These are phyloP conservation scores for Enteromius thamalakanensis DNA, from an alignment of 2,797 vertebrate species.

Conservation along the genomic window DNA sequence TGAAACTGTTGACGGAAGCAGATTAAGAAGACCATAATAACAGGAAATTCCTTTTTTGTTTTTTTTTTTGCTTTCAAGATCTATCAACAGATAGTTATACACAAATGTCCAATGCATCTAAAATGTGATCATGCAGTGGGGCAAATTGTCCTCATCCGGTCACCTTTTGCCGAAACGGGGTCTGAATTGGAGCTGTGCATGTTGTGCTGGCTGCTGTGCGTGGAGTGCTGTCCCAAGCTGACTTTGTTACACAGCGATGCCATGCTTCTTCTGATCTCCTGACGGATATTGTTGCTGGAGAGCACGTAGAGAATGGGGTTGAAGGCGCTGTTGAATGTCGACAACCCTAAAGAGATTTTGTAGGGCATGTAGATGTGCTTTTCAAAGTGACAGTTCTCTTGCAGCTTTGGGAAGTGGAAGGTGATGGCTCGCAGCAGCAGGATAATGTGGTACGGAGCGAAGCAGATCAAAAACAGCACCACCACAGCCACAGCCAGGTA, in stretches of 20 bases:
- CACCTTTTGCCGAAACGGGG: not conserved
- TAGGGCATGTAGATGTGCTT: constrained; percentile 74
- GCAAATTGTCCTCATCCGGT: constrained; percentile 1
- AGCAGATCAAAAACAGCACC: constrained; percentile 85
- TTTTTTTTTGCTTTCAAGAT: too few species aligned
- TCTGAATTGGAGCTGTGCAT: constrained; percentile 57
- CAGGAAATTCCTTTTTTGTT: not conserved
- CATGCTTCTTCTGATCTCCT: constrained; percentile 71
- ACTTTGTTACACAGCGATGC: constrained; percentile 59
- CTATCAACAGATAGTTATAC: not conserved
- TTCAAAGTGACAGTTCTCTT: constrained; percentile 70
- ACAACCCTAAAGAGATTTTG: constrained; percentile 81
- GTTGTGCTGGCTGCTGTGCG: constrained; percentile 63
- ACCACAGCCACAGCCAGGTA: constrained; percentile 76
- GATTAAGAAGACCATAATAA: not conserved
- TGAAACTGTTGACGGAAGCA: not conserved
- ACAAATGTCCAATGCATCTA: not conserved
- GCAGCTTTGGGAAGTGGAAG: constrained; percentile 63
- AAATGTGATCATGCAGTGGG: not conserved
- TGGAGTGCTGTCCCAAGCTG: constrained; percentile 23
- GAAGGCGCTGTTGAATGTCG: constrained; percentile 82
- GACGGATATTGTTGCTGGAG: constrained; percentile 79
- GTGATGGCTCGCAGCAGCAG: constrained; percentile 76
- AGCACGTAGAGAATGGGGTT: constrained; percentile 90
- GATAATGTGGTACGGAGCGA: constrained; percentile 86